These are phyloP conservation scores for Malurus leucopterus DNA, from an alignment of 2,797 vertebrate species.

Conservation along the genomic window DNA sequence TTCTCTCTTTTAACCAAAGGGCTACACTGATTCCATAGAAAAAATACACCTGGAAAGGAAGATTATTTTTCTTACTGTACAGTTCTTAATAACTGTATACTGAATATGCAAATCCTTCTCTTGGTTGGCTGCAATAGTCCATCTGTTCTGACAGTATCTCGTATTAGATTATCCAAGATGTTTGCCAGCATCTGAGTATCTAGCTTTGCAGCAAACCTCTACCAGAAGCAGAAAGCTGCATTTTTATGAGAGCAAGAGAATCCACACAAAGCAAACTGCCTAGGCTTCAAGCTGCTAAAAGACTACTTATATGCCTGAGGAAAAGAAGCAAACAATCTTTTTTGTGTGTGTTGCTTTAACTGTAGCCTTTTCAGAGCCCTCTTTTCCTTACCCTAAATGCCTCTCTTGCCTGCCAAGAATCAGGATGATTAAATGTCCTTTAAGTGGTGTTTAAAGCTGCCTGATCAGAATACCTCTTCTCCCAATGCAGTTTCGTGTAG, in stretches of 20 bases:
- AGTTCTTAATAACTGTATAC: background rate
- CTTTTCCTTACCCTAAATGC: conserved; percentile 22
- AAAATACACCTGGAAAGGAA: background rate
- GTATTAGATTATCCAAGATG: conserved; percentile 8
- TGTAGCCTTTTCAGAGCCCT: conserved; percentile 7
- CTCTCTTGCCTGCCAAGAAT: conserved; percentile 35
- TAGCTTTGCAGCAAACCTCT: conserved; percentile 3
- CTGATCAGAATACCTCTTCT: conserved; percentile 13
- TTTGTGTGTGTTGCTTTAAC: conserved; percentile 15
- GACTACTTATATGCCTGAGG: background rate
- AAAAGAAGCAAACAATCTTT: conserved; percentile 38
- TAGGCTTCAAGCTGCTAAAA: conserved; percentile 32
- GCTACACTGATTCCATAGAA: background rate
- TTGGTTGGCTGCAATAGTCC: conserved; percentile 16
- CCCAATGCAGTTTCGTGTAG: background rate
- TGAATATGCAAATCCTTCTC: conserved; percentile 13
- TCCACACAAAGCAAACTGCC: conserved; percentile 21
- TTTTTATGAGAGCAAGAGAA: conserved; percentile 21
- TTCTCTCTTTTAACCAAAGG: background rate
- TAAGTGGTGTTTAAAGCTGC: conserved; percentile 41
- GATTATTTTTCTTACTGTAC: background rate
- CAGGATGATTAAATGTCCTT: conserved; percentile 30
- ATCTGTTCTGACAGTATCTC: conserved; percentile 48
- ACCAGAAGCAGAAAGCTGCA: background rate
- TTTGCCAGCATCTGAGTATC: conserved; percentile 4